A percentile compares a stretch with the other conserved stretches of the same genome.
Conservation (phyloP, 1,140 invertebrate genomes). For the Sarcophaga peregrina region DNA sequence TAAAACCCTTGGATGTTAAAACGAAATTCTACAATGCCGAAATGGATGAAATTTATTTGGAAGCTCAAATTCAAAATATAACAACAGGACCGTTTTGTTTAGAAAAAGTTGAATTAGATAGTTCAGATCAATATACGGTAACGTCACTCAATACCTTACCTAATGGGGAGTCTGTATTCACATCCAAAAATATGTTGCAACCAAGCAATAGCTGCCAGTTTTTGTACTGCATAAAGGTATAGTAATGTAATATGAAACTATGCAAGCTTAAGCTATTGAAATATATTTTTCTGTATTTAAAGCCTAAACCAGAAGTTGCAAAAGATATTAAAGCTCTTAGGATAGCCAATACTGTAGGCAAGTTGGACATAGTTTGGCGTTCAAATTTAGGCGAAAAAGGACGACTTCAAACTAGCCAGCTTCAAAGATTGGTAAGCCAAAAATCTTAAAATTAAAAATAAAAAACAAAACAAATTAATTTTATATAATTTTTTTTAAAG, state of each 20-base stretch:
- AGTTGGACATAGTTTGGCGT: conserved; percentile 97
- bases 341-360: conserved; percentile 91
- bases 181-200: conserved; percentile 84
- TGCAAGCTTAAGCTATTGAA: background rate
- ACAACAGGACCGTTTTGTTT: conserved; percentile 60
- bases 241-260: background rate
- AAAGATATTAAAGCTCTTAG: conserved; percentile 81
- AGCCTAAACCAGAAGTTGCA: conserved; percentile 78
- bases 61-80: conserved; percentile 78
- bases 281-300: background rate
- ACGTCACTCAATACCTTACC: conserved; percentile 75
- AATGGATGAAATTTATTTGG: conserved; percentile 96
- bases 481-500: conserved; percentile 66
- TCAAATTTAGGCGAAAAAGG: conserved; percentile 94
- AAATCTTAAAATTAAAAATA: background rate
- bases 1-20: conserved; percentile 97
- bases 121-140: conserved; percentile 86
- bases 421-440: conserved; percentile 83
- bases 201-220: conserved; percentile 87
- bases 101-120: conserved; percentile 77
- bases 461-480: background rate
- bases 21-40: conserved; percentile 98
- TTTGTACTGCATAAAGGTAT: conserved; percentile 84
- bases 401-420: conserved; percentile 92
- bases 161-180: conserved; percentile 81